Base-by-base conservation (phyloP, 2,797 vertebrate genomes). In the Malurus leucopterus region DNA sequence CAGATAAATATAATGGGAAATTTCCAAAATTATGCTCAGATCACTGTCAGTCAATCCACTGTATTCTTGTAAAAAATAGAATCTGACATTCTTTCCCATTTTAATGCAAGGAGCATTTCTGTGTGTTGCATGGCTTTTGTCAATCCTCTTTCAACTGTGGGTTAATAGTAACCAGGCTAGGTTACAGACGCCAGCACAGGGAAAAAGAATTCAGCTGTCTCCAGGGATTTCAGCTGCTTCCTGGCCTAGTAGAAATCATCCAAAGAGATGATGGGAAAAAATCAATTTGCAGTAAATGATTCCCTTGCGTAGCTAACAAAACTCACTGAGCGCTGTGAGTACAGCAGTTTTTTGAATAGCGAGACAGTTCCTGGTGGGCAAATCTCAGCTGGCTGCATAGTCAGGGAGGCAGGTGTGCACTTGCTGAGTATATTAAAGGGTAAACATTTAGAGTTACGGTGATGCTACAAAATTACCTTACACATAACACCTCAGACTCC, bases 291-390 rank as follows among this genome's bases (percentile, higher is more conserved):
- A 30, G 13, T 36, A 69, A 76, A 73, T 9, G 2, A 63, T 84
- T 82, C 43, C 53, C 44, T 59, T 51, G 34, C 0, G 2, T 43
- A 38, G 27, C n/a, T 72, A 41, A 55, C 38, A 57, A 61, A 84
- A 34, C 19, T 38, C 4, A 2, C 26, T 41, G 20, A 67, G 62
- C 0, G 0, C 26, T 27, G 40, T 0, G 1, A 73, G 16, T 12
- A 30, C 23, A 55, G 30, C 5, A 58, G 62, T 3, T 40, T 74
- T 79, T 41, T 61, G 16, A 72, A 34, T 10, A 79, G 15, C n/a
- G 30, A 13, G n/a, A n/a, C 36, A 72, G 27, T 36, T 87, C 21
- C 67, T 74, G 7, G 27, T 32, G 30, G 36, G 22, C 13, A 77
- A 82, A 51, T n/a, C 16, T 76, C 50, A 61, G 30, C 8, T 57